A percentile compares a stretch with the other conserved stretches of the same genome.
These are phyloP conservation scores for Semnornis frantzii DNA, from an alignment of 2,113 vertebrate genomes.

Conservation along the genomic window DNA sequence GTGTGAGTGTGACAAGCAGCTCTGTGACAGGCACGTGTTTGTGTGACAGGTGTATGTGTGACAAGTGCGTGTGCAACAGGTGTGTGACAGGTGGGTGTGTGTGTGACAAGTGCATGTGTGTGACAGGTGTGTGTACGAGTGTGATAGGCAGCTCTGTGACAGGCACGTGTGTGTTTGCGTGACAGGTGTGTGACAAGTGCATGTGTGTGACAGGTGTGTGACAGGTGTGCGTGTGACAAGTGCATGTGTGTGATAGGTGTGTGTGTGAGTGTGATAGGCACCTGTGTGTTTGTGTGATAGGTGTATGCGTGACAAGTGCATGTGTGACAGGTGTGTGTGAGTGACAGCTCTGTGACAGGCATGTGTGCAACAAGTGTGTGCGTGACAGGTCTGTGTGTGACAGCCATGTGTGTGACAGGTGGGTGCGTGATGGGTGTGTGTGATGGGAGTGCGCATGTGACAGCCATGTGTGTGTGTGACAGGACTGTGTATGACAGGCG, in stretches of 20 bases:
- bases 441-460: background rate
- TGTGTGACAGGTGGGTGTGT: too few relatives aligned
- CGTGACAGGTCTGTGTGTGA: background rate
- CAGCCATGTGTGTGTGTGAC: background rate
- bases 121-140: background rate
- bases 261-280: too few relatives aligned
- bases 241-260: too few relatives aligned
- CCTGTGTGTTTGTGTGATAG: background rate
- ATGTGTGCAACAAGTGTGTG: background rate
- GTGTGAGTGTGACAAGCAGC: background rate
- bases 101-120: background rate
- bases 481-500: too few relatives aligned
- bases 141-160: background rate
- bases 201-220: background rate
- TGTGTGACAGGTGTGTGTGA: background rate
- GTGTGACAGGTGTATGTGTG: background rate
- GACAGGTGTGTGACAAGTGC: background rate
- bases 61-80: background rate
- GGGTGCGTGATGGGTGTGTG: background rate
- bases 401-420: background rate
- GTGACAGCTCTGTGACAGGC: background rate
- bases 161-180: accelerated
- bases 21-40: background rate
- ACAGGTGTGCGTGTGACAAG: too few relatives aligned
- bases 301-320: background rate